Evolutionary conservation across 2,797 vertebrate species (phyloP), one percentile per base, ranked within the genome.

Genomic region (Ciconia nigra): DNA sequence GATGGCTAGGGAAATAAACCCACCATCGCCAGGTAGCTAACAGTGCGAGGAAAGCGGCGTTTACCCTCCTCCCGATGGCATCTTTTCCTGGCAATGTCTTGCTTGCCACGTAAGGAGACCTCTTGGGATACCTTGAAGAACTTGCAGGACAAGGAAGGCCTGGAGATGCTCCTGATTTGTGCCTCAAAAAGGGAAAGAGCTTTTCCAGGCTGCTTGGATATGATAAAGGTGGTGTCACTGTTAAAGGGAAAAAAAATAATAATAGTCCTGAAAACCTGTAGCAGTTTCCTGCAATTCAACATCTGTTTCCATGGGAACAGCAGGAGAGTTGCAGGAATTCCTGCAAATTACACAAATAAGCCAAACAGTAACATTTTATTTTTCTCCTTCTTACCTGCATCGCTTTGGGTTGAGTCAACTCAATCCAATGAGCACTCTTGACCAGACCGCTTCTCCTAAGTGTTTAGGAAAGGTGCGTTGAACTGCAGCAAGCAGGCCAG

Each of bases 271-370:
- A 33, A 93, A 94, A 77, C 61, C 66, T 14, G 26, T 10, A 49
- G 46, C 66, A 66, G 44, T 65, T 89, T 71, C 58, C 87, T 29
- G 46, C 74, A 80, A 52, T 65, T 69, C 83, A 78, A 91, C 91
- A 95, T 88, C 93, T 92, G 96, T 97, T 98, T 96, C 97, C 96
- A 97, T 98, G 96, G 96, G 79, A 98, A 98, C 97, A 66, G 71
- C 58, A 65, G 87, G 77, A 93, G 82, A 77, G 70, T 55, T 16
- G 66, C 88, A 77, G 69, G 83, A 83, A 90, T 79, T 93, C 88
- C 89, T 87, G 83, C 49, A 26, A 91, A 25, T 78, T 39, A n/a
- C 78, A 59, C 74, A 63, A 54, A 83, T 62, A 66, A 92, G 57
- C 51, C 61, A 41, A 31, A 41, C 1, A 2, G 26, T 3, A 13